Evolutionary conservation across 2,797 vertebrate genomes (phyloP).

Genomic region (Otolemur crassicaudatus): DNA sequence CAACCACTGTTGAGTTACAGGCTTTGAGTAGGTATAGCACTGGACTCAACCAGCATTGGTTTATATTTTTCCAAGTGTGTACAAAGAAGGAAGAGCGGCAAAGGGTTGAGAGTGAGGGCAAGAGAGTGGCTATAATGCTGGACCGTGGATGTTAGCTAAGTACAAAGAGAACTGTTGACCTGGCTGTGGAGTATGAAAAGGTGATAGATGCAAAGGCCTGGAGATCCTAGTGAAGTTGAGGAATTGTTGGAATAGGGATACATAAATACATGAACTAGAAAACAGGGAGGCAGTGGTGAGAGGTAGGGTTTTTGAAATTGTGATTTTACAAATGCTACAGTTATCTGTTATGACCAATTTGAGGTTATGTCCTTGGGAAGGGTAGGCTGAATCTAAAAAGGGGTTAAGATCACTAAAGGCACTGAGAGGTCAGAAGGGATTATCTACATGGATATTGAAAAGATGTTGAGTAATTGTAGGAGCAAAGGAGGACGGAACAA

Average conservation of each 20-base stretch:
- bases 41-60: neutral
- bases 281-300: neutral
- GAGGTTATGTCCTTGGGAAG: neutral
- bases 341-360: neutral
- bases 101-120: neutral
- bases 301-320: neutral
- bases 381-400: neutral
- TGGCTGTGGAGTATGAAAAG: neutral
- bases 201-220: neutral
- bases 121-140: neutral
- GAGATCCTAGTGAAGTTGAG: neutral
- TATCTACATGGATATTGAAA: neutral
- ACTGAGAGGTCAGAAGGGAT: neutral
- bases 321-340: neutral
- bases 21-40: neutral
- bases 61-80: neutral
- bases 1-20: neutral
- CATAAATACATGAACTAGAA: neutral
- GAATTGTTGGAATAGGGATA: neutral
- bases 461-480: neutral
- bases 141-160: neutral
- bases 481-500: neutral
- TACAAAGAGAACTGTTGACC: neutral
- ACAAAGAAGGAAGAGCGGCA: neutral
- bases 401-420: neutral